Evolutionary conservation across 2,113 vertebrate species (phyloP).

Genomic region (Atlantisia rogersi): DNA sequence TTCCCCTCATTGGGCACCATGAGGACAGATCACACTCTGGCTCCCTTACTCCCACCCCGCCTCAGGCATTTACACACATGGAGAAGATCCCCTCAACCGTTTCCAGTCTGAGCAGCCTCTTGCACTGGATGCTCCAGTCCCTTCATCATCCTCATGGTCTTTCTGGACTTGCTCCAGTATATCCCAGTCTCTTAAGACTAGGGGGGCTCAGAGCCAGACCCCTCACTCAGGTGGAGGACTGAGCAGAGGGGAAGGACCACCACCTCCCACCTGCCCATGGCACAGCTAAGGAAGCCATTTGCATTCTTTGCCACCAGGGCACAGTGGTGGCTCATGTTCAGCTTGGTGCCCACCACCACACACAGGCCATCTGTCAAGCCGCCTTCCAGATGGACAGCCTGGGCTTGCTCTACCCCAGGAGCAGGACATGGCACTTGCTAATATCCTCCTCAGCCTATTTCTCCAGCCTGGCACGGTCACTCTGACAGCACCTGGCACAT

Average conservation of each 20-base stretch:
- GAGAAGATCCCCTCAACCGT: neutral
- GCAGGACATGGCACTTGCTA: accelerated
- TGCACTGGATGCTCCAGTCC: neutral
- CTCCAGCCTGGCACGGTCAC: accelerated
- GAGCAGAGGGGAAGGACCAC: neutral
- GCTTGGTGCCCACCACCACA: no score
- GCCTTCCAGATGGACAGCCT: neutral
- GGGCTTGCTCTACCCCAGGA: accelerated
- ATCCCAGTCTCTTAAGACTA: accelerated
- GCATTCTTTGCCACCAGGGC: neutral
- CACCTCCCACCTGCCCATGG: accelerated
- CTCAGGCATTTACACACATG: accelerated
- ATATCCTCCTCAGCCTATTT: accelerated
- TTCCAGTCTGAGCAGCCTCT: neutral
- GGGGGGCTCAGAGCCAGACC: neutral
- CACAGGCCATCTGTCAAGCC: neutral
- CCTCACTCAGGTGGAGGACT: neutral
- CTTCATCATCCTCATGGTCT: neutral
- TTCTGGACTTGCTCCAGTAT: neutral
- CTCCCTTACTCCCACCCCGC: neutral
- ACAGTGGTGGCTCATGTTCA: accelerated
- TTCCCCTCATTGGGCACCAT: neutral
- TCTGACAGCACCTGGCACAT: accelerated
- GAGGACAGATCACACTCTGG: neutral
- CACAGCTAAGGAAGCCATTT: neutral